These are phyloP conservation scores for Lumbricus terrestris DNA, from an alignment of 2,888 invertebrate species.

Conservation along the genomic window DNA sequence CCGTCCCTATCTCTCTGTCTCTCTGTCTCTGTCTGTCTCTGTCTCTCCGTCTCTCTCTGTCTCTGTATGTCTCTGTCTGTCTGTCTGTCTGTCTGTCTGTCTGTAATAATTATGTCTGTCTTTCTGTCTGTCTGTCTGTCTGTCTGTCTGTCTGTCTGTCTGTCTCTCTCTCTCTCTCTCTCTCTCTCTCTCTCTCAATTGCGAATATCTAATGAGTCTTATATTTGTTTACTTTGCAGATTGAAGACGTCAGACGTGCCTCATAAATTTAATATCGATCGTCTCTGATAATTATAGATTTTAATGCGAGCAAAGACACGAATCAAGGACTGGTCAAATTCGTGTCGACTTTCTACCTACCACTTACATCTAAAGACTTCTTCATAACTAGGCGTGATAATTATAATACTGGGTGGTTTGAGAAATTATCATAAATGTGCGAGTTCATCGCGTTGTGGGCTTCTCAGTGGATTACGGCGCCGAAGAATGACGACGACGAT, in stretches of 20 bases:
- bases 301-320: not conserved
- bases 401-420: not conserved
- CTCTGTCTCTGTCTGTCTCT: slow-evolving; percentile 30
- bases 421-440: not conserved
- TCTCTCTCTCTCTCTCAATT: not conserved
- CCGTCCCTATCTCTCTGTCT: slow-evolving; percentile 29
- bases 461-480: not conserved
- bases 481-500: not conserved
- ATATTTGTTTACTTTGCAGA: not conserved
- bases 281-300: too few relatives aligned
- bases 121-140: too few relatives aligned
- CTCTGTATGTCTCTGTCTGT: slow-evolving; percentile 25
- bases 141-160: not conserved
- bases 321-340: not conserved
- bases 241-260: not conserved
- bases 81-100: slow-evolving; percentile 1
- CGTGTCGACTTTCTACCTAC: not conserved
- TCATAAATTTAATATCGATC: not conserved
- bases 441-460: not conserved
- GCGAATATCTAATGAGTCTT: not conserved
- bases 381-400: not conserved
- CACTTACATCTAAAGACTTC: not conserved
- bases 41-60: slow-evolving; percentile 29
- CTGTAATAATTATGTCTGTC: too few relatives aligned
- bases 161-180: not conserved